These are phyloP conservation scores for Murina feae DNA, from an alignment of 2,113 vertebrate species.

Conservation along the genomic window DNA sequence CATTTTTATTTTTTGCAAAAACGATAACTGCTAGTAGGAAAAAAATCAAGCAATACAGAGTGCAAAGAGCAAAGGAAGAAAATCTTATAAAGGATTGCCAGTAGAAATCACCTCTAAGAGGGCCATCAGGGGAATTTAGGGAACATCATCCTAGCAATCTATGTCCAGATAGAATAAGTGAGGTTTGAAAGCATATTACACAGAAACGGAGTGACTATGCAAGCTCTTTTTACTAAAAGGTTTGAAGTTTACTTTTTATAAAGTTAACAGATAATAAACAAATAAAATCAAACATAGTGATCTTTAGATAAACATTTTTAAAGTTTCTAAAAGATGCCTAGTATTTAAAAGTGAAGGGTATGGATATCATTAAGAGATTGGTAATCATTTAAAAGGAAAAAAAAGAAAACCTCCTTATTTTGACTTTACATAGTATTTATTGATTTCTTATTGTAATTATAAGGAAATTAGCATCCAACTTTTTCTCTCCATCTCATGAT, in stretches of 20 bases:
- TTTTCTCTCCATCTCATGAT: background rate
- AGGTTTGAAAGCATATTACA: background rate
- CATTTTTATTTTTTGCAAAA: background rate
- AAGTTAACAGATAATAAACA: background rate
- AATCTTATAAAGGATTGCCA: accelerated
- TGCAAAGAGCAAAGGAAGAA: background rate
- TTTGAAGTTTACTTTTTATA: background rate
- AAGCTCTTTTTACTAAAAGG: background rate
- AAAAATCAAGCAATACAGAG: background rate
- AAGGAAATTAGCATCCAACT: background rate
- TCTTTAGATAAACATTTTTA: background rate
- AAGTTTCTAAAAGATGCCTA: background rate
- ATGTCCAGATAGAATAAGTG: background rate
- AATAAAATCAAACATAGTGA: background rate
- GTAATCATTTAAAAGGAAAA: background rate
- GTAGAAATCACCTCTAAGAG: background rate
- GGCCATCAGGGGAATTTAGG: background rate
- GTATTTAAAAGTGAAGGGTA: background rate
- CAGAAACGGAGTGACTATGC: background rate
- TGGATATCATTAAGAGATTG: background rate
- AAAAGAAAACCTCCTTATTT: background rate
- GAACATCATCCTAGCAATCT: background rate
- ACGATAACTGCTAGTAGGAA: background rate
- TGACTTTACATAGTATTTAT: background rate
- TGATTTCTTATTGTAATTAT: background rate